A percentile compares a stretch with the other conserved stretches of the same genome.
phyloP scores from a whole-genome alignment of 2,888 invertebrate species.

The Aspidapion aeneum region DNA sequence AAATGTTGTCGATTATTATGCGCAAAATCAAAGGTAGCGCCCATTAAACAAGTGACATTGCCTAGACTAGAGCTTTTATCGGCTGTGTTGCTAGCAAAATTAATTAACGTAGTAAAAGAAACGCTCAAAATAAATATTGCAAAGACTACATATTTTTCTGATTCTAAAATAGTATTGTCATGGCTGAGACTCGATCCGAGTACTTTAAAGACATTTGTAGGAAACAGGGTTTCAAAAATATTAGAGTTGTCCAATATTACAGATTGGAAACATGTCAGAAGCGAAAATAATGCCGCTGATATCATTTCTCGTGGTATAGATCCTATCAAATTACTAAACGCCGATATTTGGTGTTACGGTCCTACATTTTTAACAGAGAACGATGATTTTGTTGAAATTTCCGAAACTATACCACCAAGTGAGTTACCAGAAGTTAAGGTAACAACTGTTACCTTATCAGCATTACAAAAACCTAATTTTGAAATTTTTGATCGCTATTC shows the following conservation, averaged over 20 bases:
- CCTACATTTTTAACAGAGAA: background rate
- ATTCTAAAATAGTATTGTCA: background rate
- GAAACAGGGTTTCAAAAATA: background rate
- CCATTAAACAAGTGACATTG: conserved; percentile 28
- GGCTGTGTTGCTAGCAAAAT: conserved; percentile 22
- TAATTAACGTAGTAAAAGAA: conserved; percentile 14
- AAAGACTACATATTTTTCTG: background rate
- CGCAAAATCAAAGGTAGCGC: conserved; percentile 33
- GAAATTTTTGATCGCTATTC: background rate
- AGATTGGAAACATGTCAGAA: background rate
- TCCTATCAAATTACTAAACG: background rate
- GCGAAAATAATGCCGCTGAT: background rate
- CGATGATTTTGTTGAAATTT: background rate
- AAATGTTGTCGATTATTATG: conserved; percentile 26
- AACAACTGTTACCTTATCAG: no score
- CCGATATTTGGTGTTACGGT: background rate
- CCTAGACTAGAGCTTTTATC: conserved; percentile 29
- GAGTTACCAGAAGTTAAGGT: background rate
- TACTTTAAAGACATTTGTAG: background rate
- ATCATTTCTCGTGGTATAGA: background rate
- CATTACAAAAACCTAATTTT: background rate
- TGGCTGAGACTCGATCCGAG: background rate
- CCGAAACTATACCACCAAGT: background rate
- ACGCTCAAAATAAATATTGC: conserved; percentile 15
- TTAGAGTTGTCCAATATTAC: background rate